phyloP scores from a whole-genome alignment of 2,888 invertebrate genomes.

The Drosophila subquinaria region DNA sequence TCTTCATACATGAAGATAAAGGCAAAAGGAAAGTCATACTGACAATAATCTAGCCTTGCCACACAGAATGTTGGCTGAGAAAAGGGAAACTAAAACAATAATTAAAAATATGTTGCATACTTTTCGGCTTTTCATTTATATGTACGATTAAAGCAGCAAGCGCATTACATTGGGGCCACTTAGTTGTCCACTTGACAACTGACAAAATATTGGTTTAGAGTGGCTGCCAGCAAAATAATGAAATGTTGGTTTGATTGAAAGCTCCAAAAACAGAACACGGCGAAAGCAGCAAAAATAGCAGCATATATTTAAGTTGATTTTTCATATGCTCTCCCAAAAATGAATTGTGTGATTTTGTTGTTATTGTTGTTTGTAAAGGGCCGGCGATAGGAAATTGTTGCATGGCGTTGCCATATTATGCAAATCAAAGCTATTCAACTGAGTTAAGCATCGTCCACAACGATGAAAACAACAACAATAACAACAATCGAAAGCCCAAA shows the following conservation, averaged over 20 bases:
- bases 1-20: no score
- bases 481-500: constrained; percentile 31
- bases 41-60: no score
- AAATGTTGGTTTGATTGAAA: constrained; percentile 69
- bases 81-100: no score
- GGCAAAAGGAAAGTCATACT: no score
- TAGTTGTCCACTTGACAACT: constrained; percentile 29
- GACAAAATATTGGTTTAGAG: constrained; percentile 58
- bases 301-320: constrained; percentile 45
- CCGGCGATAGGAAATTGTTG: constrained; percentile 69
- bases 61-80: no score
- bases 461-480: constrained; percentile 24
- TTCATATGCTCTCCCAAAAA: constrained; percentile 60
- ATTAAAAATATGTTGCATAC: no score
- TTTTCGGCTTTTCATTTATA: no score
- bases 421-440: constrained; percentile 71
- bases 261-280: constrained; percentile 15
- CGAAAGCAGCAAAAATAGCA: neutral
- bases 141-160: no score
- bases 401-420: constrained; percentile 72
- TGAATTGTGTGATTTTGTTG: constrained; percentile 32
- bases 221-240: constrained; percentile 56
- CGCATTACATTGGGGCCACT: neutral
- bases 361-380: neutral
- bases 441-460: constrained; percentile 52